Evolutionary conservation across 2,797 vertebrate species (phyloP), one percentile per base, ranked within the genome.

Genomic region (Microctenopoma steveboyesi): DNA sequence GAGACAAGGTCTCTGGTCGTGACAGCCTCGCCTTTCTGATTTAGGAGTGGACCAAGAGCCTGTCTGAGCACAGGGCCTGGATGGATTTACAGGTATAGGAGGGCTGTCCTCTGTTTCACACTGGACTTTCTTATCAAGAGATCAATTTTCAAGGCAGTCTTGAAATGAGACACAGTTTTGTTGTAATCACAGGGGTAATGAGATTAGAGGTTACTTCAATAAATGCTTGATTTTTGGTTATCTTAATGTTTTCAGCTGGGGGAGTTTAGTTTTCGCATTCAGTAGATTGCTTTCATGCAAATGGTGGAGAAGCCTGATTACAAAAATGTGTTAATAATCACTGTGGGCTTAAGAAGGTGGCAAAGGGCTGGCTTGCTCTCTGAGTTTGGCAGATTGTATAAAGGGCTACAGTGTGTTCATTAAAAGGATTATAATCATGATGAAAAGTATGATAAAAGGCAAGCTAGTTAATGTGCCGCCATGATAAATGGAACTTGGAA

Each of bases 1-100:
- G 77, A 84, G 85, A 85, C 84, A 82, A 83, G 79, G 82, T 86
- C 82, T 87, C 62, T 58, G 71, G 64, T 60, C 33, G 13, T 78
- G 84, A 84, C 85, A 86, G 79, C 52, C 59, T 48, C 62, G 85
- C 70, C 83, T 74, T 66, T 83, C 81, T 90, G 86, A 92, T 91
- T 91, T 90, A 87, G 65, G 68, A 70, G 63, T 53, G 64, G 71
- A 84, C 79, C 78, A 79, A 81, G 78, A 84, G 76, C 64, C 69
- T 83, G 86, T 86, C 81, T 78, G 73, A 74, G 79, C 56, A 51
- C 57, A 52, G 74, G 67, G 69, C 57, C 68, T 55, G 76, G 76
- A 87, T 75, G 78, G 83, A 88, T 91, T 86, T 84, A 42, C 13
- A 42, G 40, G 13, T 42, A 84, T 81, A 71, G n/a, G 52, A 68